These are phyloP conservation scores for Habroteleia sp. DNA, from an alignment of 2,888 invertebrate species.

Conservation along the genomic window DNA sequence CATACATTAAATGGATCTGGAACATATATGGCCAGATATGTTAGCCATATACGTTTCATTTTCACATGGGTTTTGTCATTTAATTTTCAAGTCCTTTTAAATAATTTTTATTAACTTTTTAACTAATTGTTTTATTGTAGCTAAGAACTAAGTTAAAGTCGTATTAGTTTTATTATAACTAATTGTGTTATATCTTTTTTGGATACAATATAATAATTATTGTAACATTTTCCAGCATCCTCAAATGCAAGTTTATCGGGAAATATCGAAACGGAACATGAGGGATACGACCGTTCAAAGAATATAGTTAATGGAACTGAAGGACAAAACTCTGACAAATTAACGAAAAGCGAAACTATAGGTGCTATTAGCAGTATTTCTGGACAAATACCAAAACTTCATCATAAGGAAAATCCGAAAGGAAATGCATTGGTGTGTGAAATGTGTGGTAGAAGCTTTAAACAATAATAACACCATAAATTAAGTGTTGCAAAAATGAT, in stretches of 20 bases:
- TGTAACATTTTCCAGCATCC: slow-evolving; percentile 39
- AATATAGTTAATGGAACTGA: slow-evolving; percentile 57
- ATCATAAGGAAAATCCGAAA: slow-evolving; percentile 51
- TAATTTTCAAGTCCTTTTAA: too few species aligned
- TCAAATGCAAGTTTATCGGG: slow-evolving; percentile 64
- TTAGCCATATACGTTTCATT: too few species aligned
- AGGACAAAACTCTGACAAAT: slow-evolving; percentile 60
- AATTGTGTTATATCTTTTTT: too few species aligned
- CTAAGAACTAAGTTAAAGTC: too few species aligned
- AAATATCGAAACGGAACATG: slow-evolving; percentile 56
- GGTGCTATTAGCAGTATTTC: slow-evolving; percentile 74
- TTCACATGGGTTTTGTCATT: too few species aligned
- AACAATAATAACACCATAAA: slow-evolving; percentile 62
- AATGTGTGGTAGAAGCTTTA: slow-evolving; percentile 73
- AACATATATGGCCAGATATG: too few species aligned
- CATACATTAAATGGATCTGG: too few species aligned
- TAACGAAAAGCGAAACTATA: slow-evolving; percentile 76
- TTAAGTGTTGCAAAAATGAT: slow-evolving; percentile 19
- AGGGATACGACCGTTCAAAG: slow-evolving; percentile 16
- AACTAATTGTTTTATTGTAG: too few species aligned
- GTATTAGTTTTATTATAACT: neutral
- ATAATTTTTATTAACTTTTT: too few species aligned
- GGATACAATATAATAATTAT: neutral
- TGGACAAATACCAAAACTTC: slow-evolving; percentile 56
- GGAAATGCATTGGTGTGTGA: slow-evolving; percentile 67